These are phyloP conservation scores for Pelmatolapia mariae DNA, from an alignment of 2,113 vertebrate genomes.

Conservation along the genomic window DNA sequence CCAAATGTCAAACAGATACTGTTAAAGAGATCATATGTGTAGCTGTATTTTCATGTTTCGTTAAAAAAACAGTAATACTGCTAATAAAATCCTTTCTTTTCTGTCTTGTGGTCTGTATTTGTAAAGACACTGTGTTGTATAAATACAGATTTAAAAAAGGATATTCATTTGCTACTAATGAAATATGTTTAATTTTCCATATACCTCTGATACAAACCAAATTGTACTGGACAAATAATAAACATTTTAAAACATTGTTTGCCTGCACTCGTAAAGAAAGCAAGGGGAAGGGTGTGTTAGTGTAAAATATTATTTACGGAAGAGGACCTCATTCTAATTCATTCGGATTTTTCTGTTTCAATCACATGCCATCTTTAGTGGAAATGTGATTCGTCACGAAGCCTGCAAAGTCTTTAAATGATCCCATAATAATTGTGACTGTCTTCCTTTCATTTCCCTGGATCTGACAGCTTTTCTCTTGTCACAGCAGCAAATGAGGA, in stretches of 20 bases:
- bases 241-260: neutral
- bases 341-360: neutral
- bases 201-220: neutral
- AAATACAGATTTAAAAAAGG: neutral
- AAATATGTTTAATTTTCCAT: neutral
- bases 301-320: neutral
- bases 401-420: neutral
- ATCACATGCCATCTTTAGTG: neutral
- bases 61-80: conserved; percentile 14
- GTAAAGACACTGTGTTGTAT: neutral
- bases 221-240: neutral
- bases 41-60: conserved; percentile 59
- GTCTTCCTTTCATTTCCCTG: neutral
- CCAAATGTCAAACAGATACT: conserved; percentile 47
- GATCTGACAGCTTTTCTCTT: conserved; percentile 10
- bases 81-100: conserved; percentile 31
- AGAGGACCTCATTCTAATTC: neutral
- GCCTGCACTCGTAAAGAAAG: neutral
- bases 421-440: neutral
- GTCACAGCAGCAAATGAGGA: conserved; percentile 10
- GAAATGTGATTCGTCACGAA: neutral
- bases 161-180: neutral
- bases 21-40: conserved; percentile 45
- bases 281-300: neutral
- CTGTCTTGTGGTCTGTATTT: conserved; percentile 2